Evolutionary conservation across 2,888 invertebrate genomes (phyloP).

Genomic region (Adela reaumurella): DNA sequence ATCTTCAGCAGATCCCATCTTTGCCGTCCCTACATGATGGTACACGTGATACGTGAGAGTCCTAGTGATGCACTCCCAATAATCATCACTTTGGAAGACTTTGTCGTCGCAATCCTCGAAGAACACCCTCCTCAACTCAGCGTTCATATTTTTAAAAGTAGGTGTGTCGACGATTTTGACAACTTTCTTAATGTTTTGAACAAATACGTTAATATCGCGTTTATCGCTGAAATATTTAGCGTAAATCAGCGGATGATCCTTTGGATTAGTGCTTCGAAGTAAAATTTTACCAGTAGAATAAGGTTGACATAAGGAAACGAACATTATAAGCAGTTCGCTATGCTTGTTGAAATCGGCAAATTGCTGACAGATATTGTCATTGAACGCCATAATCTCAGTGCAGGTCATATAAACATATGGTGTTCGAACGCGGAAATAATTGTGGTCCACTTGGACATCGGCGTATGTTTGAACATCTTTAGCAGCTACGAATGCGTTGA

Average conservation of each 20-base stretch:
- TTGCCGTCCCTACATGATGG: constrained; percentile 42
- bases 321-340: constrained; percentile 36
- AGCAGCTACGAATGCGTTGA: constrained; percentile 39
- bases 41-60: constrained; percentile 40
- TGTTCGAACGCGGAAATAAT: constrained; percentile 38
- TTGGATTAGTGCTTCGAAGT: constrained; percentile 24
- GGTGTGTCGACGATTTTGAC: constrained; percentile 30
- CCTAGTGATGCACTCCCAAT: constrained; percentile 44
- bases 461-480: constrained; percentile 27
- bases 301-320: constrained; percentile 35
- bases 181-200: constrained; percentile 28
- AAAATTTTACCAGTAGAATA: constrained; percentile 32
- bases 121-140: constrained; percentile 30
- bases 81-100: constrained; percentile 28
- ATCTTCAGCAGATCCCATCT: constrained; percentile 32
- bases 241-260: constrained; percentile 34
- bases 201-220: constrained; percentile 30
- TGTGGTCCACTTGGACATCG: constrained; percentile 44
- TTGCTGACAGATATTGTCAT: constrained; percentile 34
- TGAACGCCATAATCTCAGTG: constrained; percentile 25
- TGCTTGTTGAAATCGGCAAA: constrained; percentile 29
- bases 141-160: constrained; percentile 26
- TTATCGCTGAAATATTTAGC: constrained; percentile 36
- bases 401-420: constrained; percentile 31
- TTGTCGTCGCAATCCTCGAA: constrained; percentile 29